Conservation (phyloP, 2,113 vertebrate genomes). For the Castor canadensis region DNA sequence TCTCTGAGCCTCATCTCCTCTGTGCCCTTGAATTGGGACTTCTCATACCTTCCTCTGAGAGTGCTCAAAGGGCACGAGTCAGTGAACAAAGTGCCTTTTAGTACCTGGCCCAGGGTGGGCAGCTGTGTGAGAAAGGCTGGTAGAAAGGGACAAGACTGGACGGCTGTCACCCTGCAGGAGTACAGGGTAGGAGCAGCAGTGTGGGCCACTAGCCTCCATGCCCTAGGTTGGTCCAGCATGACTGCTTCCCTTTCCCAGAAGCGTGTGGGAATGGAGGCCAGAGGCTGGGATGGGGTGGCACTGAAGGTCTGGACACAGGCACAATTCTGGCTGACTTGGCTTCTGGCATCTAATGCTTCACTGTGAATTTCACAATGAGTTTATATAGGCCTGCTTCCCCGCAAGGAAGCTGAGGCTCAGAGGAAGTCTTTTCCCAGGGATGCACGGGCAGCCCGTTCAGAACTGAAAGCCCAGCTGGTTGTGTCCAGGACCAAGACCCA, state of each 20-base stretch:
- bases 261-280: background rate
- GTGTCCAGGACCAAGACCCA: background rate
- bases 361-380: background rate
- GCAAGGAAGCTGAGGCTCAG: background rate
- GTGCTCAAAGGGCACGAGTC: background rate
- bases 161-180: background rate
- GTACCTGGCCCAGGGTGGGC: background rate
- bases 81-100: background rate
- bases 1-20: background rate
- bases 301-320: background rate
- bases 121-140: background rate
- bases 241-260: background rate
- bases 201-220: background rate
- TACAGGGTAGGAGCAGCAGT: background rate
- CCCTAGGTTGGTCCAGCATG: background rate
- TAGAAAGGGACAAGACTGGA: background rate
- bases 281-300: background rate
- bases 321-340: background rate
- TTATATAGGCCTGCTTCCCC: background rate
- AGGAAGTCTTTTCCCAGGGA: background rate
- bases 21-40: background rate
- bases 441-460: background rate
- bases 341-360: background rate
- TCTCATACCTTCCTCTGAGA: background rate
- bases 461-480: background rate